phyloP scores from a whole-genome alignment of 2,888 invertebrate species.

The Lottia gigantea region DNA sequence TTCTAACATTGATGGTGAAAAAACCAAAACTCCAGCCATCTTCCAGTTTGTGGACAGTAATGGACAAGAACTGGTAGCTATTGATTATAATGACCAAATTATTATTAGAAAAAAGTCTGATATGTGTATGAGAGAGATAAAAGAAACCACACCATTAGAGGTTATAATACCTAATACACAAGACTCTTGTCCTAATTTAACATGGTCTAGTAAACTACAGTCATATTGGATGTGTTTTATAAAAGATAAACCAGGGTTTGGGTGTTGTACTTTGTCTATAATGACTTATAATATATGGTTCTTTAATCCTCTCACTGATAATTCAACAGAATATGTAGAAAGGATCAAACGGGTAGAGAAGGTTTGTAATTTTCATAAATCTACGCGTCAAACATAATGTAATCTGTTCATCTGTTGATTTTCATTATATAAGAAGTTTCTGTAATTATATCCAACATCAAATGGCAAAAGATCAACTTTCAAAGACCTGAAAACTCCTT shows the following conservation, averaged over 20 bases:
- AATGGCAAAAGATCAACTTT: neutral
- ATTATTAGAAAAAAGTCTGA: neutral
- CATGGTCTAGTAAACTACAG: too few species aligned
- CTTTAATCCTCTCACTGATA: conserved; percentile 36
- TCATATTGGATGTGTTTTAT: neutral
- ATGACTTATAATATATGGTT: conserved; percentile 51
- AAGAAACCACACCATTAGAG: too few species aligned
- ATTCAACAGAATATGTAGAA: conserved; percentile 31
- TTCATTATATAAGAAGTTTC: too few species aligned
- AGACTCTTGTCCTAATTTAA: too few species aligned
- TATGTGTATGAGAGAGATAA: neutral
- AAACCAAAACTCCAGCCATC: neutral
- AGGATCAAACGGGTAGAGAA: conserved; percentile 36
- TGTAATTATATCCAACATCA: too few species aligned
- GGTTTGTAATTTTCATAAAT: conserved; percentile 22
- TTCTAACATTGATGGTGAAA: too few species aligned
- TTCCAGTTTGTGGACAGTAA: neutral
- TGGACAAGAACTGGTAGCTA: neutral
- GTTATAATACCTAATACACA: too few species aligned
- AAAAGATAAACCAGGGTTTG: neutral
- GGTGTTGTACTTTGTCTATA: conserved; percentile 25
- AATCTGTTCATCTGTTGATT: too few species aligned
- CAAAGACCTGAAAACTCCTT: too few species aligned
- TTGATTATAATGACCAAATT: neutral
- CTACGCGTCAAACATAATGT: too few species aligned